Base-by-base conservation (phyloP, 2,797 vertebrate genomes). In the Acanthurus leucopareius region DNA sequence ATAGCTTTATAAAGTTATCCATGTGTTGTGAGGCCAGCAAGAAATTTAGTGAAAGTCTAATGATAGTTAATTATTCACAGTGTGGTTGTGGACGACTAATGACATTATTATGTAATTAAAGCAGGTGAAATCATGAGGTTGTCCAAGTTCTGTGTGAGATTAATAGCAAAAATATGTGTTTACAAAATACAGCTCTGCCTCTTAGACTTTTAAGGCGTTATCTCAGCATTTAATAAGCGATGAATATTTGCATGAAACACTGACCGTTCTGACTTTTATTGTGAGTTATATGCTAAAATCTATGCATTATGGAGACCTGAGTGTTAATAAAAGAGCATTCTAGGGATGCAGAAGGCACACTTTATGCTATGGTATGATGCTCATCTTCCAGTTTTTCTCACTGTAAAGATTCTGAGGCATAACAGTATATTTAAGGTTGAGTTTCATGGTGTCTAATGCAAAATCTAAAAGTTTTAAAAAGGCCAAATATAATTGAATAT, bases 1-100 rank as follows among this genome's bases (percentile, higher is more conserved):
- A 51, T 54, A 10, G 57, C 59, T 85, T 72, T 17, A 52, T 42
- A 28, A 70, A 78, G 48, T 16, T 22, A 47, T 28, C 28, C 72
- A 47, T 10, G 20, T 63, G 76, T 49, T 11, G 54, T 20, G 47
- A 67, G 25, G 20, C 66, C 54, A 28, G 44, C 19, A 5, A 47
- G 38, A 69, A 40, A 42, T 28, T 14, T 16, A 3, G 19, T 42
- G n/a, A 11, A 44, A 73, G 45, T 10, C 1, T 7, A 56, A 54
- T 45, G 53, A 62, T 38, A 58, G 47, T 56, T 51, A 60, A 63
- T 67, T 32, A 56, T 58, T 51, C 15, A 11, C 54, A 78, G 56
- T 25, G 13, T 25, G 20, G 49, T 20, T 45, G 56, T 38, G 52
- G 15, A 8, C 15, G 13, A 25, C 22, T 62, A n/a, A 28, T 60